These are phyloP conservation scores for Distichodus sexfasciatus DNA, from an alignment of 2,797 vertebrate species.

Conservation along the genomic window DNA sequence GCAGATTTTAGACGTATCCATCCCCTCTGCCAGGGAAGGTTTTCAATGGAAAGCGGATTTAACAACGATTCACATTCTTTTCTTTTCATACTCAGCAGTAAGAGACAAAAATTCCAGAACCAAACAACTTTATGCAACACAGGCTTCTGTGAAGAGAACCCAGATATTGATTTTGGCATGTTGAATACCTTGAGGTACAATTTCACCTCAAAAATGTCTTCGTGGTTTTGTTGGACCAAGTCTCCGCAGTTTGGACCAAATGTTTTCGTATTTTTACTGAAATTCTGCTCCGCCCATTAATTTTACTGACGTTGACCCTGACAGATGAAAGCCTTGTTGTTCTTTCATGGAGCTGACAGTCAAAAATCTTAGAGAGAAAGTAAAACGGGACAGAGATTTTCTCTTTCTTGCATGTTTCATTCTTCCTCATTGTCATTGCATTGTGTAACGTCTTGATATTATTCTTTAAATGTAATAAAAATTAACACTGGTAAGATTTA, in stretches of 20 bases:
- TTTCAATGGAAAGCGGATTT: background rate
- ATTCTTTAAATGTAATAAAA: no score
- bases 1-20: background rate
- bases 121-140: background rate
- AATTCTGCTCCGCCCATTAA: background rate
- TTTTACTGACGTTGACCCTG: background rate
- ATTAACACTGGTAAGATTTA: no score
- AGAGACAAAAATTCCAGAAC: background rate
- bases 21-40: background rate
- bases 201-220: background rate
- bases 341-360: no score
- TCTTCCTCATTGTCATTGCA: background rate
- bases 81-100: background rate
- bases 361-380: no score
- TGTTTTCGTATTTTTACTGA: background rate
- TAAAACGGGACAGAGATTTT: no score
- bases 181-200: background rate
- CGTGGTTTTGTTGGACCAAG: background rate
- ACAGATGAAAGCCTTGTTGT: background rate
- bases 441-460: no score
- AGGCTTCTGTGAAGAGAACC: background rate
- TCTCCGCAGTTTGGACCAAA: background rate
- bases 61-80: background rate
- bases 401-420: no score
- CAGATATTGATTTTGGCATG: conserved; percentile 3